These are phyloP conservation scores for Seriola rivoliana DNA, from an alignment of 2,113 vertebrate species.

Conservation along the genomic window DNA sequence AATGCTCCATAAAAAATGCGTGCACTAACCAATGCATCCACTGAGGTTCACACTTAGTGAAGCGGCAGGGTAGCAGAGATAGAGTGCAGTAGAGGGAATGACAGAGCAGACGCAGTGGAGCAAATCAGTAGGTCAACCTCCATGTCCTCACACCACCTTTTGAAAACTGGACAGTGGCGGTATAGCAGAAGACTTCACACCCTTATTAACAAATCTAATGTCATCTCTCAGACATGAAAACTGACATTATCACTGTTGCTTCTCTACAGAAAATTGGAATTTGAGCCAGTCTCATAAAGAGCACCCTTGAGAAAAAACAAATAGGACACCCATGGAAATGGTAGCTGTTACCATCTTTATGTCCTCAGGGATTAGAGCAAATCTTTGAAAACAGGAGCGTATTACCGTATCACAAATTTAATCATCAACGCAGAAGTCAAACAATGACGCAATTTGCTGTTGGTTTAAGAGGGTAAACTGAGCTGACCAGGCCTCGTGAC, in stretches of 20 bases:
- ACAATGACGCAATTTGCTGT: background rate
- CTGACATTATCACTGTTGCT: background rate
- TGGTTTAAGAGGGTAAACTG: background rate
- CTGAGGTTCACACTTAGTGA: conserved; percentile 1
- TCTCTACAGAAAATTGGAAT: background rate
- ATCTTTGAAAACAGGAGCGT: background rate
- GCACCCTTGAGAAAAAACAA: too few relatives aligned
- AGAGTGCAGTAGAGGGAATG: conserved; percentile 9
- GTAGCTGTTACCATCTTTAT: too few relatives aligned
- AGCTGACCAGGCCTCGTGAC: background rate
- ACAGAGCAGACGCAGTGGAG: background rate
- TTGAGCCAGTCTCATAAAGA: background rate
- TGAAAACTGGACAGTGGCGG: background rate
- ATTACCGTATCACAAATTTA: background rate
- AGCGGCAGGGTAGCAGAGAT: background rate
- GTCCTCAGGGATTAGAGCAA: too few relatives aligned
- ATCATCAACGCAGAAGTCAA: background rate
- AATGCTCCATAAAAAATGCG: background rate
- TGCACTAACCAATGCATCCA: background rate
- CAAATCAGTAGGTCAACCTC: background rate
- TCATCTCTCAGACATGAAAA: background rate
- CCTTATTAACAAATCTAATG: too few relatives aligned
- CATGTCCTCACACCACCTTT: background rate
- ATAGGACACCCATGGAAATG: too few relatives aligned
- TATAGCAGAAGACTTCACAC: too few relatives aligned